Evolutionary conservation across 1,140 invertebrate genomes (phyloP).

Genomic region (Cydia fagiglandana): DNA sequence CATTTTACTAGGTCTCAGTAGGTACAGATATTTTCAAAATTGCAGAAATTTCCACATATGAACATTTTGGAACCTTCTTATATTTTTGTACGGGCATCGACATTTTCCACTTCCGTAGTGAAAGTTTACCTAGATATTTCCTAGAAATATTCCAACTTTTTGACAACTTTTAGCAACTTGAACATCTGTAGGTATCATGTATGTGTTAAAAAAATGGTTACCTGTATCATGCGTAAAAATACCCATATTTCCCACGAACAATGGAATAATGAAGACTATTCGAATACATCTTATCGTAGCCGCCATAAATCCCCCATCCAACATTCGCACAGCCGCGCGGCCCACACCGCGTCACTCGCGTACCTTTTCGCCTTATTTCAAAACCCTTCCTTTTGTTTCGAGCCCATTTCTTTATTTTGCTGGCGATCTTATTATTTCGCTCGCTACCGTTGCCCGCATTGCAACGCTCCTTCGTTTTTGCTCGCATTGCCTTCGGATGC

Average conservation of each 20-base stretch:
- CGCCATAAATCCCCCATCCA: slow-evolving; percentile 49
- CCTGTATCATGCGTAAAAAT: not conserved
- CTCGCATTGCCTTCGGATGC: slow-evolving; percentile 58
- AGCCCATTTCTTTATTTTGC: slow-evolving; percentile 76
- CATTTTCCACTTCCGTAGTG: too few species aligned
- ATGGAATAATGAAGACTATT: slow-evolving; percentile 3
- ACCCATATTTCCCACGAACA: not conserved
- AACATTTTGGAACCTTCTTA: too few species aligned
- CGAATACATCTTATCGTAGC: not conserved
- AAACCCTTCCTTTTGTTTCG: slow-evolving; percentile 74
- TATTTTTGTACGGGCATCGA: too few species aligned
- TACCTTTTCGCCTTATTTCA: slow-evolving; percentile 77
- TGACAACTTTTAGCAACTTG: too few species aligned
- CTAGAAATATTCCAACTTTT: too few species aligned
- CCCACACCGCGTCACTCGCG: slow-evolving; percentile 75
- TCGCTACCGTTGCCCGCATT: slow-evolving; percentile 72
- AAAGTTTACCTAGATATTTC: too few species aligned
- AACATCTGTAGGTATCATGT: too few species aligned
- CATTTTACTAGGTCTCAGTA: too few species aligned
- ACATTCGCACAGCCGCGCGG: slow-evolving; percentile 46
- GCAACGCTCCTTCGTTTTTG: slow-evolving; percentile 68
- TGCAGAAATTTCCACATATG: too few species aligned
- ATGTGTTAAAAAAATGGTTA: not conserved
- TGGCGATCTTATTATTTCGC: slow-evolving; percentile 78
- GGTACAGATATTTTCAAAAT: too few species aligned